Base-by-base conservation (phyloP, 2,888 invertebrate species). In the Psylliodes chrysocephalus region DNA sequence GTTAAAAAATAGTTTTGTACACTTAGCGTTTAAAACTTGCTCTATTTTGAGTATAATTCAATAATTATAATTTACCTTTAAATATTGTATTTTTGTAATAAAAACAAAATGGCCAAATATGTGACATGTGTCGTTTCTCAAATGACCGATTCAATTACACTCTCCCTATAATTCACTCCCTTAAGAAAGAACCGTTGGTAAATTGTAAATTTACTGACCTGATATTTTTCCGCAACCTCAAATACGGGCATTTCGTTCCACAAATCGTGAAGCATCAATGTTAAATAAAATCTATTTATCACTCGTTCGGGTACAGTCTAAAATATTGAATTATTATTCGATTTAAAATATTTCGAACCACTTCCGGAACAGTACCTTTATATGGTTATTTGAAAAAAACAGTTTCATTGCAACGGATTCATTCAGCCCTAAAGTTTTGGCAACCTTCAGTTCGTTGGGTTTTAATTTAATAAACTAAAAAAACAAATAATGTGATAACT, bases 221-320 rank as follows among this genome's bases (percentile, higher is more conserved):
- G 84, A 77, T 87, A 91, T 82, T 90, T 91, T 35, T 87, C 86
- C 0, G 95, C 90, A 0, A 94, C 89, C 17, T 76, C 80, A 72
- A 90, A 87, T 19, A 93, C 81, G 0, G 90, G 86, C 72, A 85
- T 79, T 65, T 90, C 88, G 65, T 88, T 87, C 87, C 92, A 90
- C 17, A 94, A 82, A 71, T 95, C 93, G 73, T 91, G 87, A 65
- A 98, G 82, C 84, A 97, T 92, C 66, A 98, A 81, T 6, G 96
- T 93, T 63, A 94, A 83, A 80, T 94, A 97, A 82, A 97, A 92
- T 52, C 96, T 87, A 72, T 89, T 86, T 62, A 94, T 74, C n/a
- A 91, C 85, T 38, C 78, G 80, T 72, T 86, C 85, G 0, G 89
- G 81, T 6, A 90, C 83, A 72, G 83, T 85, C 90, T 91, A 75